phyloP scores from a whole-genome alignment of 2,113 vertebrate species.

The Cygnus atratus region DNA sequence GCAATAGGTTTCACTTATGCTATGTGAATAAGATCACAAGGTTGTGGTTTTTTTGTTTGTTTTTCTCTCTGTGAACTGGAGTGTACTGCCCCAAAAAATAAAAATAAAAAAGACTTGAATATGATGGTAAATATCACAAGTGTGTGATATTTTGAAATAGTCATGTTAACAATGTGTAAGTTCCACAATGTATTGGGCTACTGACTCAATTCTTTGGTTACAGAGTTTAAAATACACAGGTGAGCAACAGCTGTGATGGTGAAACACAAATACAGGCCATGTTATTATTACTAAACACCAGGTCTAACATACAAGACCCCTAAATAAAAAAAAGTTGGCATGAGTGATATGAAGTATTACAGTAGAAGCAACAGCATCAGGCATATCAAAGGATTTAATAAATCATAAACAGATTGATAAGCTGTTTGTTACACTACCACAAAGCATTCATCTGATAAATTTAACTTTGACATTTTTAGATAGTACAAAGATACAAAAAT shows the following conservation, averaged over 20 bases:
- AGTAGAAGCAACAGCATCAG: neutral
- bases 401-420: neutral
- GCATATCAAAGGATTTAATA: constrained; percentile 24
- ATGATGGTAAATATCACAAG: neutral
- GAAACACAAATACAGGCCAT: neutral
- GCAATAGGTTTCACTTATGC: neutral
- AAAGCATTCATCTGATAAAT: neutral
- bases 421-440: neutral
- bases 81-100: neutral
- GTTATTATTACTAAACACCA: neutral
- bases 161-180: neutral
- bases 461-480: constrained; percentile 25
- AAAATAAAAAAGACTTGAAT: neutral
- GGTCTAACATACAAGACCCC: neutral
- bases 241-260: constrained; percentile 60
- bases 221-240: neutral
- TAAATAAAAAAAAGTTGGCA: neutral
- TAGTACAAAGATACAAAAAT: neutral
- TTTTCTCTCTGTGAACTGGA: neutral
- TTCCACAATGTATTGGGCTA: constrained; percentile 5
- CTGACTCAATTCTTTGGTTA: constrained; percentile 50
- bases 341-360: neutral
- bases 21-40: neutral
- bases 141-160: neutral
- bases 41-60: too few species aligned